Evolutionary conservation across 2,797 vertebrate genomes (phyloP).

Genomic region (Mico argentatus): DNA sequence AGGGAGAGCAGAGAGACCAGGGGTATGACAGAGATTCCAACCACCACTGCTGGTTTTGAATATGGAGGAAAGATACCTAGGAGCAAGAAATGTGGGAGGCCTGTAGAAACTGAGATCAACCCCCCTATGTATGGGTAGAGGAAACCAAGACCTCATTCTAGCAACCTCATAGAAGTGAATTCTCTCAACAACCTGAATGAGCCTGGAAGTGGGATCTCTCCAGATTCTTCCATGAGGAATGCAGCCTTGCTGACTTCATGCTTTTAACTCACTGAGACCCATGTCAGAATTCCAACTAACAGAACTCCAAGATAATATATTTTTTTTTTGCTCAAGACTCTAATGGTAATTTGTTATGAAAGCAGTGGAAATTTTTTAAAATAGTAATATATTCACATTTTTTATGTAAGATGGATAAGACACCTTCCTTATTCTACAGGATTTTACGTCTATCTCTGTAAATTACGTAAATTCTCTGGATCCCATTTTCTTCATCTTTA

Average conservation of each 20-base stretch:
- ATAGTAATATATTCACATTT: not conserved
- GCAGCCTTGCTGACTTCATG: not conserved
- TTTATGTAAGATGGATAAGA: not conserved
- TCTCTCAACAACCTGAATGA: not conserved
- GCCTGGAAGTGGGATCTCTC: too few relatives aligned
- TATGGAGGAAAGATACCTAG: not conserved
- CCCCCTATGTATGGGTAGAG: too few relatives aligned
- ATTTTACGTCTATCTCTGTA: not conserved
- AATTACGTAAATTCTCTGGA: not conserved
- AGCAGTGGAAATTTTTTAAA: fast-evolving
- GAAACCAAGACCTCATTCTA: not conserved
- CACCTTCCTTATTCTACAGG: not conserved
- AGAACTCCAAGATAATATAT: not conserved
- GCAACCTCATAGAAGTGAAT: too few relatives aligned
- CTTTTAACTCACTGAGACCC: not conserved
- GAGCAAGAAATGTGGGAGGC: not conserved
- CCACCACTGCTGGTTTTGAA: not conserved
- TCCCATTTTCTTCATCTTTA: not conserved
- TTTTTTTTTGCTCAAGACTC: not conserved
- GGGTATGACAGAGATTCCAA: not conserved
- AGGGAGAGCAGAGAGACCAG: not conserved
- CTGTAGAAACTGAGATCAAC: not conserved
- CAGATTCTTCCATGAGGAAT: not conserved
- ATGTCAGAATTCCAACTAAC: not conserved
- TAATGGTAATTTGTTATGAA: not conserved